Evolutionary conservation across 2,888 invertebrate species (phyloP).

Genomic region (Ceramica pisi): DNA sequence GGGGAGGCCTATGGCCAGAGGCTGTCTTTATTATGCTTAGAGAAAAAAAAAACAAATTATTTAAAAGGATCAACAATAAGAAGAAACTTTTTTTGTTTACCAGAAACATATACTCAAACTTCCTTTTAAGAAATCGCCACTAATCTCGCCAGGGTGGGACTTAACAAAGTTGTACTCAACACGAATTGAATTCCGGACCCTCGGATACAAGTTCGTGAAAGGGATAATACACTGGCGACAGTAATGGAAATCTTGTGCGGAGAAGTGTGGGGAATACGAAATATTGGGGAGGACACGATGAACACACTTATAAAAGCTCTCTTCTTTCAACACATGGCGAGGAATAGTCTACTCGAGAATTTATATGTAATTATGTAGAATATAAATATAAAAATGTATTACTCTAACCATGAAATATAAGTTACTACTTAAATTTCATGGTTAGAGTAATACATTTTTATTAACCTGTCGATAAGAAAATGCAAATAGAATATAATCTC

Average conservation of each 20-base stretch:
- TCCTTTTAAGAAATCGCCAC: constrained; percentile 4
- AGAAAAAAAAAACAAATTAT: no score
- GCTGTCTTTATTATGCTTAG: no score
- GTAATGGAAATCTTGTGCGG: constrained; percentile 56
- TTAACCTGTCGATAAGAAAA: not conserved
- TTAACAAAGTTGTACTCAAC: constrained; percentile 40
- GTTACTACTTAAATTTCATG: not conserved
- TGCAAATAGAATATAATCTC: not conserved
- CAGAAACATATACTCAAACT: not conserved
- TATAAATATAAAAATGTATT: no score
- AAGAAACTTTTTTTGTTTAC: not conserved
- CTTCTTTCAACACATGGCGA: constrained; percentile 28
- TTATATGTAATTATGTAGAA: not conserved
- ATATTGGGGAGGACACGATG: constrained; percentile 18
- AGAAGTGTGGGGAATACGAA: constrained; percentile 48
- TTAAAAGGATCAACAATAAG: not conserved
- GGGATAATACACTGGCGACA: constrained; percentile 51
- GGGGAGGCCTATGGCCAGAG: no score
- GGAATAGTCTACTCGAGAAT: constrained; percentile 1
- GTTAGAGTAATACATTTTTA: not conserved
- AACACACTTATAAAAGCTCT: constrained; percentile 33
- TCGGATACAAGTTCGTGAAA: constrained; percentile 44
- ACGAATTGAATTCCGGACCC: constrained; percentile 50
- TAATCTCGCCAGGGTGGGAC: constrained; percentile 15
- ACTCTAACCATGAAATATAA: no score